Evolutionary conservation across 2,113 vertebrate genomes (phyloP).

Genomic region (Centropristis striata): DNA sequence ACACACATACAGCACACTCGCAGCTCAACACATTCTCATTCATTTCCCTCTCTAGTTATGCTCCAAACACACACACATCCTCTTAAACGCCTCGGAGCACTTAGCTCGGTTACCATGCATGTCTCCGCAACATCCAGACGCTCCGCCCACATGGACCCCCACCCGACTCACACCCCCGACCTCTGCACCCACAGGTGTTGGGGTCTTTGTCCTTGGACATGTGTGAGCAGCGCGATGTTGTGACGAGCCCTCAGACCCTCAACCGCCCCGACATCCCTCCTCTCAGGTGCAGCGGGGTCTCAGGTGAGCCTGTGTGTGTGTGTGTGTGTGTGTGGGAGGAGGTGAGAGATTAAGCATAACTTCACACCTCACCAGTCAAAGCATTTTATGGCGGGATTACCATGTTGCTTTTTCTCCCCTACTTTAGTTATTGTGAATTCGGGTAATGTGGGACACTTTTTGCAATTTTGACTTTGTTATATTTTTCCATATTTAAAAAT

Average conservation of each 20-base stretch:
- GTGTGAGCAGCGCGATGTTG: slow-evolving; percentile 86
- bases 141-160: slow-evolving; percentile 51
- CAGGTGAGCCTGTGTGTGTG: slow-evolving; percentile 65
- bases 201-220: slow-evolving; percentile 88
- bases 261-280: slow-evolving; percentile 44
- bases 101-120: slow-evolving; percentile 72
- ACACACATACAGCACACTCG: slow-evolving; percentile 4
- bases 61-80: slow-evolving; percentile 62
- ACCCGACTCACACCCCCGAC: slow-evolving; percentile 78
- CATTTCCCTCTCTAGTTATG: slow-evolving; percentile 47
- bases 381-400: background rate
- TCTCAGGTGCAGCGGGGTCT: slow-evolving; percentile 72
- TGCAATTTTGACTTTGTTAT: no score
- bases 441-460: no score
- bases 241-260: slow-evolving; percentile 87
- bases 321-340: background rate
- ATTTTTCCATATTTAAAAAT: no score
- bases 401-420: background rate
- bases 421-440: no score
- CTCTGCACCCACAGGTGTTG: slow-evolving; percentile 93
- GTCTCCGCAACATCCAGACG: slow-evolving; percentile 54
- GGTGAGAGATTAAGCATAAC: slow-evolving; percentile 50
- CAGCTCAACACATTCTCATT: slow-evolving; percentile 61
- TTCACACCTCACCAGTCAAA: slow-evolving; percentile 62
- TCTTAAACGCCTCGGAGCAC: slow-evolving; percentile 75